Base-by-base conservation (phyloP, 2,797 vertebrate species). In the Sciaenops ocellatus region DNA sequence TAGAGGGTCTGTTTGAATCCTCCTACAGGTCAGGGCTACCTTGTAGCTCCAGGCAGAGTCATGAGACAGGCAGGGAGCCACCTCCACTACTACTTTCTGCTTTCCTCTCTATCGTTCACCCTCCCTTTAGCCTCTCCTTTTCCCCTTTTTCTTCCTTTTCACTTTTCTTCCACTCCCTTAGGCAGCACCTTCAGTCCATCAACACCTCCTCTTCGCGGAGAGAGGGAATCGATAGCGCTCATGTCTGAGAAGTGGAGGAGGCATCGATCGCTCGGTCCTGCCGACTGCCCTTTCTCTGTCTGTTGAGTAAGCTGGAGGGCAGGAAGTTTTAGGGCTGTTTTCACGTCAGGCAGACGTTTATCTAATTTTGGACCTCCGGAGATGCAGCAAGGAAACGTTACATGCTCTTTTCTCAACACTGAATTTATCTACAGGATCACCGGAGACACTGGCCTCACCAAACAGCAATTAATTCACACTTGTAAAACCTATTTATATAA, bases 151-250 rank as follows among this genome's bases (percentile, higher is more conserved):
- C 59, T 62, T 65, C 38, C 54, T 77, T 73, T 78, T 69, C 51
- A 57, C 84, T 80, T 73, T 75, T 61, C 69, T 85, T 80, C 63
- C 68, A 62, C 73, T 83, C 83, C 86, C 82, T 80, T 22, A 82
- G 85, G 83, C 81, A 85, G 54, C 73, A 79, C 75, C 83, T 87
- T 80, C 56, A 48, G 75, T 86, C 85, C 76, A 85, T 76, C 85
- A 87, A 84, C 87, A 83, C 87, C 87, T 82, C 76, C 75, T 73
- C 82, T 85, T 84, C 82, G 77, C 41, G 4, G 51, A 60, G 79
- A 85, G 73, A 60, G 52, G 9, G 57, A 73, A 84, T 91, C 90
- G 1, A 90, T 89, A 73, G 55, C n/a, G 48, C 75, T 73, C 69
- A 80, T 57, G 73, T 76, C 70, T 72, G 77, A 76, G 72, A 22